Percentiles rank a stretch among this genome's conserved stretches.
These are phyloP conservation scores for Scortum barcoo DNA, from an alignment of 2,113 vertebrate species.

Conservation along the genomic window DNA sequence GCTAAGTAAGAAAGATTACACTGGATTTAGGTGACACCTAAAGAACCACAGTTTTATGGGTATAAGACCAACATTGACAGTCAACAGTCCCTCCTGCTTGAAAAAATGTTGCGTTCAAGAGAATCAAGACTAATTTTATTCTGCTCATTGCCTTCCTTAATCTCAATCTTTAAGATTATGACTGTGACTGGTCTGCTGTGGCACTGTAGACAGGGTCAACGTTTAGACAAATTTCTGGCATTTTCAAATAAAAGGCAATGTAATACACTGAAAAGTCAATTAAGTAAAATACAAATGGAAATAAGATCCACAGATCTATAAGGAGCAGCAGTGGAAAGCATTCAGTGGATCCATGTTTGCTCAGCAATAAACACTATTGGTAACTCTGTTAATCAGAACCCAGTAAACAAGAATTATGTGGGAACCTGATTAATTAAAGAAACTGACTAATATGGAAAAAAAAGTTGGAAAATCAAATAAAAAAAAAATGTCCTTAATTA, in stretches of 20 bases:
- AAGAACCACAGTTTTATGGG: not conserved
- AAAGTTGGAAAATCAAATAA: no score
- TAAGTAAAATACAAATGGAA: not conserved
- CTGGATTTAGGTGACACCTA: not conserved
- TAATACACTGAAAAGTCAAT: not conserved
- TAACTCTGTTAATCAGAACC: no score
- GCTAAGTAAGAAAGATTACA: not conserved
- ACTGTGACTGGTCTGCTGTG: not conserved
- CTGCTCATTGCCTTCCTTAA: no score
- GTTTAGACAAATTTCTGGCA: no score
- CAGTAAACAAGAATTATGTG: no score
- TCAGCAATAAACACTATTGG: no score
- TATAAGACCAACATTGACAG: not conserved
- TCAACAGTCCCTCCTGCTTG: not conserved
- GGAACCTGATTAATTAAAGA: no score
- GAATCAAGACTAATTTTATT: not conserved
- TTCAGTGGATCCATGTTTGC: not conserved
- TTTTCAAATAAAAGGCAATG: not conserved
- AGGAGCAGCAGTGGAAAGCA: not conserved
- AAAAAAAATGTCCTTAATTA: no score
- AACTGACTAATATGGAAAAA: no score
- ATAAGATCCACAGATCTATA: not conserved
- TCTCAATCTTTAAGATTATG: no score
- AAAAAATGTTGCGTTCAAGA: not conserved
- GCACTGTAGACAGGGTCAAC: no score